Evolutionary conservation across 1,140 invertebrate genomes (phyloP), one percentile per base, ranked within the genome.

Genomic region (Monochamus saltuarius): DNA sequence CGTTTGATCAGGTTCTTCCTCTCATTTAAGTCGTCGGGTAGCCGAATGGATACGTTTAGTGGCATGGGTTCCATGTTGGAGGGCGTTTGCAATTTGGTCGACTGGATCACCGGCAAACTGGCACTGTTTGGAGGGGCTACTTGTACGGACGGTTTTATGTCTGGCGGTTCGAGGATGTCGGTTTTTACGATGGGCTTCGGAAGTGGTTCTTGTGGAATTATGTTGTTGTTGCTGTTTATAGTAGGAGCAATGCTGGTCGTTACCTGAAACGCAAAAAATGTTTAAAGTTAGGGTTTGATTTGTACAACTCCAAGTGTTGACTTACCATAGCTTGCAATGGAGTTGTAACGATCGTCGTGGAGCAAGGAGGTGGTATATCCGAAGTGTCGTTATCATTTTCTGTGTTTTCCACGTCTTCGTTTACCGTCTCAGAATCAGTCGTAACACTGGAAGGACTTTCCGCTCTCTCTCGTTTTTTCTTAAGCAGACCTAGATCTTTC

Each of bases 401-500:
- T 56, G 75, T 78, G 73, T 76, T 82, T 68, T 90, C 89, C 7
- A 81, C 83, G 68, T 91, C 89, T 73, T 92, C 89, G 76, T 89
- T 86, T 22, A 88, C 84, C 16, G 88, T 86, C 65, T 88, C 89
- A 54, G 88, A 90, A 70, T 92, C 90, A 45, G 89, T 89, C 17
- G 89, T 90, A 43, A 90, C 80, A 70, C 89, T 92, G 73, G 87
- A 85, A 9, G 91, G 90, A 78, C 89, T 92, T 60, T 84, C 84
- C 13, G 81, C 77, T 45, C 87, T 75, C 64, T 89, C 87, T 54
- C 86, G 82, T 74, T 89, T 89, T 71, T 90, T 90, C 68, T 89
- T 87, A 39, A 82, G 84, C 51, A 83, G 80, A 35, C 83, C 83
- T 17, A 87, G 82, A 66, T 85, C 84, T 55, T 82, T 83, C 68